Evolutionary conservation across 2,888 invertebrate genomes (phyloP).

Genomic region (Drosophila siamana): DNA sequence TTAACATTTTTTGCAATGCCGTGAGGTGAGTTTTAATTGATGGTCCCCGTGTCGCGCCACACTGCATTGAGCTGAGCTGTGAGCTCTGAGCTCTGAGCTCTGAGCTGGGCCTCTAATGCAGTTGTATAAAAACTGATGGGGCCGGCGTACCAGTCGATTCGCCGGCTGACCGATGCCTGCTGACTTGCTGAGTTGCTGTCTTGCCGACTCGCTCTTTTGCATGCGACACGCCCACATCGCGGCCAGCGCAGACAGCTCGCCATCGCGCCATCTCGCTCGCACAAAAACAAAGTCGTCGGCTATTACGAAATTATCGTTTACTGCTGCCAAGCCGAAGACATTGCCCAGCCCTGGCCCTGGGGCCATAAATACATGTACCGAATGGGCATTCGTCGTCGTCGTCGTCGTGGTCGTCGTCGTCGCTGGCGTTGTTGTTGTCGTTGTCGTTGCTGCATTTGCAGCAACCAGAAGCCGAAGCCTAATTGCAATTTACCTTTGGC

Average conservation of each 20-base stretch:
- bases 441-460: constrained; percentile 71
- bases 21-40: constrained; percentile 76
- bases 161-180: background rate
- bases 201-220: constrained; percentile 72
- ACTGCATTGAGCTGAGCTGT: background rate
- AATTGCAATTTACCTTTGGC: constrained; percentile 83
- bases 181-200: constrained; percentile 6
- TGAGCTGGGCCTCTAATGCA: constrained; percentile 70
- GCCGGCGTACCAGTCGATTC: constrained; percentile 32
- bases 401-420: constrained; percentile 35
- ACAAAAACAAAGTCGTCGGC: constrained; percentile 64
- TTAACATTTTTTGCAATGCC: constrained; percentile 77
- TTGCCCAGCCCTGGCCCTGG: constrained; percentile 70
- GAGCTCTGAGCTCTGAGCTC: background rate
- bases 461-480: constrained; percentile 84
- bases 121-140: constrained; percentile 78
- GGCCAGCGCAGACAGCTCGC: background rate
- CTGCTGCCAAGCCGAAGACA: constrained; percentile 54
- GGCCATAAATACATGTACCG: constrained; percentile 79
- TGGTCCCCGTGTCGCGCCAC: constrained; percentile 54
- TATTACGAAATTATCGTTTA: constrained; percentile 80
- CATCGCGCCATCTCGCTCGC: constrained; percentile 54
- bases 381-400: constrained; percentile 63
- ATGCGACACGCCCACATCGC: constrained; percentile 75
- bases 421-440: constrained; percentile 49